A percentile compares a stretch with the other conserved stretches of the same genome.
Conservation (phyloP, 2,888 invertebrate genomes). For the Malachius bipustulatus region DNA sequence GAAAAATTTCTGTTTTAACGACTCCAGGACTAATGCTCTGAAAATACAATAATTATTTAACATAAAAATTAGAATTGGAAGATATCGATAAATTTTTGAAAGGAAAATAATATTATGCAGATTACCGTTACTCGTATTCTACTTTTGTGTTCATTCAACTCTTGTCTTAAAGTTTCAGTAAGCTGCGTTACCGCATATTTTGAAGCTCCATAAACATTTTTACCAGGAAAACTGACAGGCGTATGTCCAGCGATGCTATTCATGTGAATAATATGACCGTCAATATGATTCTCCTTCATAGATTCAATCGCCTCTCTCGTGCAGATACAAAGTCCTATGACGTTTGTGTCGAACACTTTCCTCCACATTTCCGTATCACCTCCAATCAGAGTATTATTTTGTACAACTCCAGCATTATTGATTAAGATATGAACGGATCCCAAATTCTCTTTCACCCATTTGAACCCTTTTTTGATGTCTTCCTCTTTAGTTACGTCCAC, state of each 20-base stretch:
- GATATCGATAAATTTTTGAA: too few relatives aligned
- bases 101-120: too few relatives aligned
- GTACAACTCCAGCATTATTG: slow-evolving; percentile 21
- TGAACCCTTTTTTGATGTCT: slow-evolving; percentile 15
- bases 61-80: too few relatives aligned
- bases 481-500: slow-evolving; percentile 15
- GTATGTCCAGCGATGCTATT: slow-evolving; percentile 25
- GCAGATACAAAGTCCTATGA: slow-evolving; percentile 21
- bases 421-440: slow-evolving; percentile 17
- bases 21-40: too few relatives aligned
- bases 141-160: slow-evolving; percentile 10
- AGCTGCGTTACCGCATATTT: slow-evolving; percentile 15
- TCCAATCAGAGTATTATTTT: slow-evolving; percentile 14
- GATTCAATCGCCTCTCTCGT: slow-evolving; percentile 25
- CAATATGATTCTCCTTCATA: slow-evolving; percentile 24
- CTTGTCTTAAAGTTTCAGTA: slow-evolving; percentile 14
- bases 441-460: slow-evolving; percentile 15
- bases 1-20: too few relatives aligned
- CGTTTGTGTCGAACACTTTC: slow-evolving; percentile 23
- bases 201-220: slow-evolving; percentile 13
- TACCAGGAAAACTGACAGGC: slow-evolving; percentile 7
- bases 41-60: too few relatives aligned
- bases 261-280: too few relatives aligned
- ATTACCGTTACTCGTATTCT: slow-evolving; percentile 17
- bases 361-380: slow-evolving; percentile 23